Base-by-base conservation (phyloP, 2,113 vertebrate species). In the Tylochromis polylepis region DNA sequence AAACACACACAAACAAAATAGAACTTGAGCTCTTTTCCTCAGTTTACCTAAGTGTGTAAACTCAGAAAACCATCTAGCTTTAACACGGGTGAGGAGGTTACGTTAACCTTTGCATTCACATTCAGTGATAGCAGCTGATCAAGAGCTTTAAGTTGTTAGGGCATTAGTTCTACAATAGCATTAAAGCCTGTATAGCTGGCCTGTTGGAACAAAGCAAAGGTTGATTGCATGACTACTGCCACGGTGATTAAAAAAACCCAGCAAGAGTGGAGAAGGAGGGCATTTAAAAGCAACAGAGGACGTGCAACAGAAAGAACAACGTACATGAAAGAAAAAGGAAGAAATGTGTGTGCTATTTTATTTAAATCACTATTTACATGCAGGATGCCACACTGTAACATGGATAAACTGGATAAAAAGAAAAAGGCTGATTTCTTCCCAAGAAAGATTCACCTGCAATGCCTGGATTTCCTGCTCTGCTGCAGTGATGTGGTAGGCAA, bases 401-500 rank as follows among this genome's bases (percentile, higher is more conserved):
- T 11, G 18, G 27, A 31, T 77, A 29, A 72, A 72, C 67, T 72
- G 67, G 22, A 27, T 46, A 72, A 72, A 72, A 27, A 72, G 14
- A 46, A 24, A 65, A 46, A 49, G 67, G 22, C 8, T 72, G 22
- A 49, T 72, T 72, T 72, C 67, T 27, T 46, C 22, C 38, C 18
- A 77, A 77, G 20, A 57, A 43, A 59, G 4, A 49, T 8, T 96
- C 94, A 98, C 96, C 95, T 98, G 97, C 84, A 99, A 94, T 86
- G 97, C 97, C 88, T 95, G 92, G 43, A 97, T 97, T 93, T 99
- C 97, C 80, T 98, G 96, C 89, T 98, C 96, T 11, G 97, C 96
- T 77, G 98, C 97, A 11, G 97, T 97, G 36, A 98, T 97, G 5
- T 98, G 98, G 58, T 99, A 98, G 1, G 98, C 98, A 72, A 99